A percentile compares a stretch with the other conserved stretches of the same genome.
Conservation (phyloP, 2,888 invertebrate species). For the Perizoma affinitatum region DNA sequence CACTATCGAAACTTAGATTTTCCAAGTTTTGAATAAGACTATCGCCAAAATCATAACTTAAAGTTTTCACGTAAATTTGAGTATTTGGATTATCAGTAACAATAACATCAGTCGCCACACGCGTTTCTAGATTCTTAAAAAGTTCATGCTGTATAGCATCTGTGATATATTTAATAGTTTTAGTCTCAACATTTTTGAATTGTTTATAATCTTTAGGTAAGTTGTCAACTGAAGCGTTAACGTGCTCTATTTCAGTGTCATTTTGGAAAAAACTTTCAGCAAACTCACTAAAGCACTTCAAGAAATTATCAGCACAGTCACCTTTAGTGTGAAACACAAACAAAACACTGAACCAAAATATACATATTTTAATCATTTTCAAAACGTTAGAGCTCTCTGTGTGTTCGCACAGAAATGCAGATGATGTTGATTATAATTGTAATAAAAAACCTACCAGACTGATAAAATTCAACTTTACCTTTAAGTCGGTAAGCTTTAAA, state of each 20-base stretch:
- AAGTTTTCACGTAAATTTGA: constrained; percentile 56
- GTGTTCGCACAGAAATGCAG: constrained; percentile 63
- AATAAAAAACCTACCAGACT: constrained; percentile 20
- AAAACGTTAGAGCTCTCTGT: constrained; percentile 57
- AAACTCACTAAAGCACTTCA: constrained; percentile 53
- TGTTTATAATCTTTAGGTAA: constrained; percentile 44
- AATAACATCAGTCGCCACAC: constrained; percentile 34
- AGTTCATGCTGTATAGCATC: constrained; percentile 53
- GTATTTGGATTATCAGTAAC: constrained; percentile 52
- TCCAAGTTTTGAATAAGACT: constrained; percentile 32
- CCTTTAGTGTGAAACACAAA: constrained; percentile 46
- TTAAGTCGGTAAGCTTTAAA: constrained; percentile 4
- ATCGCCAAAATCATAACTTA: constrained; percentile 46
- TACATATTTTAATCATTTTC: constrained; percentile 48
- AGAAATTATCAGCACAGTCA: constrained; percentile 57
- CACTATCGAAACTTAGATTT: constrained; percentile 1
- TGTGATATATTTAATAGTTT: constrained; percentile 51
- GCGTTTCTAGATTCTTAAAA: constrained; percentile 38
- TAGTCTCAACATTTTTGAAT: constrained; percentile 41
- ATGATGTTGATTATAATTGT: constrained; percentile 36
- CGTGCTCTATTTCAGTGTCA: constrained; percentile 36
- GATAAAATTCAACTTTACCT: constrained; percentile 10
- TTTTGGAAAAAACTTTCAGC: constrained; percentile 48
- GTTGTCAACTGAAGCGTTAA: constrained; percentile 36
- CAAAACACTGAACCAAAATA: constrained; percentile 44